Evolutionary conservation across 1,140 invertebrate species (phyloP).

Genomic region (Philopotamus ludificatus): DNA sequence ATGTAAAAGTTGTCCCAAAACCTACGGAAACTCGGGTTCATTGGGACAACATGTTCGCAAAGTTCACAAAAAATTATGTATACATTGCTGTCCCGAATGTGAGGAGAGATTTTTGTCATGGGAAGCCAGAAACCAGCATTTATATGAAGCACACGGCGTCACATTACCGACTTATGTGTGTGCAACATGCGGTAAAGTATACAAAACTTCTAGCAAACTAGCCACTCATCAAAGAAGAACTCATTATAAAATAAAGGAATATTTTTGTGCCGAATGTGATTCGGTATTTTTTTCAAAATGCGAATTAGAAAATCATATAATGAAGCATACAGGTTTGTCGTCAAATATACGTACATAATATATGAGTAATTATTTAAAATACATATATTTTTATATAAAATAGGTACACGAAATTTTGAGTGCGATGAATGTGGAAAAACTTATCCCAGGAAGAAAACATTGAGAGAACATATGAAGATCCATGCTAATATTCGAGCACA

Average conservation of each 20-base stretch:
- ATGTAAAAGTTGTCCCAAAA: constrained; percentile 21
- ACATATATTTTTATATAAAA: constrained; percentile 14
- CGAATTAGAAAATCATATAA: constrained; percentile 17
- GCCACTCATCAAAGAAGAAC: background rate
- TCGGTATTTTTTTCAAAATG: constrained; percentile 13
- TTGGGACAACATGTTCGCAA: constrained; percentile 9
- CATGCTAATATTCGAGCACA: constrained; percentile 63
- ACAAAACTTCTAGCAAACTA: background rate
- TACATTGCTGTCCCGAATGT: constrained; percentile 15
- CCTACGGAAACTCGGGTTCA: background rate
- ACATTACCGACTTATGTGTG: constrained; percentile 11
- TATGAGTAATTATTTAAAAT: background rate
- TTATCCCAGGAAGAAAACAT: constrained; percentile 67
- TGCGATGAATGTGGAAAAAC: constrained; percentile 30
- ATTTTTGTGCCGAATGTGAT: constrained; percentile 6
- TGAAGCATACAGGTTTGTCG: constrained; percentile 21
- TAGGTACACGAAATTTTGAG: constrained; percentile 22
- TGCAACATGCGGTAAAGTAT: constrained; percentile 5
- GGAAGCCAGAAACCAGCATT: constrained; percentile 18
- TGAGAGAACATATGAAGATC: constrained; percentile 67
- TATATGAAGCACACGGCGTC: constrained; percentile 1
- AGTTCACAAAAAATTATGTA: constrained; percentile 13
- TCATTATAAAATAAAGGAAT: constrained; percentile 1
- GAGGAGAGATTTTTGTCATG: constrained; percentile 20
- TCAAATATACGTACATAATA: background rate